Evolutionary conservation across 2,113 vertebrate genomes (phyloP), one percentile per base, ranked within the genome.

Genomic region (Nerophis lumbriciformis): DNA sequence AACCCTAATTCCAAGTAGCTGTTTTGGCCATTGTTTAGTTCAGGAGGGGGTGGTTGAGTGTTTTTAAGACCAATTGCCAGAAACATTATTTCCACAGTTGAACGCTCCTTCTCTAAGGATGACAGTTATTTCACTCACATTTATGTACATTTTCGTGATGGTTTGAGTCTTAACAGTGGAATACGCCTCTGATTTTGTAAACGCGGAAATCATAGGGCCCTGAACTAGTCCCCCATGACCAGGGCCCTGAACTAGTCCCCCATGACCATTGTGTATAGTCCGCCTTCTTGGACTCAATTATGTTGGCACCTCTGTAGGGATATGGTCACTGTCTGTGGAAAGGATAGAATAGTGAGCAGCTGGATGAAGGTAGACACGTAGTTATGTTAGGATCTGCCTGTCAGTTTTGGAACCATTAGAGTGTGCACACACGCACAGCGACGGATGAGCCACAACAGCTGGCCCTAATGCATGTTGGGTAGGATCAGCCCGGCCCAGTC

Each of bases 401-500:
- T 79, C 66, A 56, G 64, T 71, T 71, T 59, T 69, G 77, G 52
- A 74, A 61, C 76, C 61, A 74, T 77, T 62, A 36, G 72, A 55
- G 69, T 70, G 37, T 5, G 38, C 19, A 42, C 58, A 8, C 28
- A 63, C 70, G 62, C 79, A 74, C 63, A 42, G 69, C 81, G 78
- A 87, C 81, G 81, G 81, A 86, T 84, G 83, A 83, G 81, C 55
- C 66, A 63, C 65, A 72, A 72, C 79, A 81, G 76, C 83, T 85
- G 84, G 78, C 70, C 66, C 65, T 87, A 87, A 86, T 84, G 82
- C 56, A 53, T 64, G 78, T 85, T 81, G 78, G 83, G 83, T 79
- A 73, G 73, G 75, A 83, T 83, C 80, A 74, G 82, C 78, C 70
- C 59, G 71, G 78, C 73, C 80, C 76, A 88, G 90, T 89, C 88